Evolutionary conservation across 37 sponge, comb jelly and placozoan genomes (phyloP).

Genomic region (Beroe ovata): DNA sequence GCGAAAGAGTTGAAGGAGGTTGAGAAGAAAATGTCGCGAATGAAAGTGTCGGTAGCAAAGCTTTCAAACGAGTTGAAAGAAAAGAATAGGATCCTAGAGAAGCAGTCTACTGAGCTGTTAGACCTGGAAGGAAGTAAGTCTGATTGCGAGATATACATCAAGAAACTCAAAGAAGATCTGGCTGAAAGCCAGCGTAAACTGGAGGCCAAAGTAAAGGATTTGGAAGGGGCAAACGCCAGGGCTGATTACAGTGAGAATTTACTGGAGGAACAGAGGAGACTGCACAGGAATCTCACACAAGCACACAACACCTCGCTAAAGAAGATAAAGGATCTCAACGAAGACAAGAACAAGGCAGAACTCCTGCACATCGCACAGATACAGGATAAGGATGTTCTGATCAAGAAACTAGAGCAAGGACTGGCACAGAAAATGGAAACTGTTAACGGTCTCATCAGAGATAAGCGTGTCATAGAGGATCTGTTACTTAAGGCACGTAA

Average conservation of each 20-base stretch:
- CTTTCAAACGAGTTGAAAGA: slow-evolving; percentile 5
- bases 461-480: not conserved
- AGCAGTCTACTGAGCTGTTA: not conserved
- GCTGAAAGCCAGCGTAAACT: slow-evolving; percentile 16
- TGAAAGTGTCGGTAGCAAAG: not conserved
- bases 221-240: not conserved
- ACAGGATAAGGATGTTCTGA: slow-evolving; percentile 19
- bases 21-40: slow-evolving; percentile 5
- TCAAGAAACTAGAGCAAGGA: not conserved
- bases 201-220: not conserved
- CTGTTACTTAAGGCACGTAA: not conserved
- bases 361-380: slow-evolving; percentile 27
- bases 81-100: slow-evolving; percentile 56
- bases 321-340: not conserved
- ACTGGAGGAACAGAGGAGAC: not conserved
- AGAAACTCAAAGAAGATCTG: slow-evolving; percentile 22
- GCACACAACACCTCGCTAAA: not conserved
- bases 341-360: slow-evolving; percentile 4
- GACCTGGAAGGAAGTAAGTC: slow-evolving; percentile 33
- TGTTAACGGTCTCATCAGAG: not conserved
- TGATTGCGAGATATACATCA: slow-evolving; percentile 33
- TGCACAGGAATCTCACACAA: not conserved
- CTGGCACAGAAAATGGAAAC: slow-evolving; percentile 13
- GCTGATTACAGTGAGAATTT: not conserved
- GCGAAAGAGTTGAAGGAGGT: not conserved